Conservation (phyloP, 2,797 vertebrate species). For the Gadopsis marmoratus region DNA sequence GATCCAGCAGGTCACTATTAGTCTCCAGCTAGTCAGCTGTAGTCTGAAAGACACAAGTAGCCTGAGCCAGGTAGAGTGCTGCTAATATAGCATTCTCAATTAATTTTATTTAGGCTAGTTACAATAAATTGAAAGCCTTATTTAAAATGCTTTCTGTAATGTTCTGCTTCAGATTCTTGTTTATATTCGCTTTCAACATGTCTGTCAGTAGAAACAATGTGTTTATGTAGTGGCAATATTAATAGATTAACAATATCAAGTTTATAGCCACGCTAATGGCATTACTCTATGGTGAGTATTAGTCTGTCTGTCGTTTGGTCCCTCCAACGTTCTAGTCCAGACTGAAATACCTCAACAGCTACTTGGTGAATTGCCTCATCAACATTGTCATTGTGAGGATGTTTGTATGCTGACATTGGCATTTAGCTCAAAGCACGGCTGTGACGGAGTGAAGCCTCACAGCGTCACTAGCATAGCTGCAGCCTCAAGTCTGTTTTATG, state of each 20-base stretch:
- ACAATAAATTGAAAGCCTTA: background rate
- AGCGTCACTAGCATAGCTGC: background rate
- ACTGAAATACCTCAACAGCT: background rate
- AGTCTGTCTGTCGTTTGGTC: background rate
- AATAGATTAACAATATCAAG: background rate
- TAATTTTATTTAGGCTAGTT: background rate
- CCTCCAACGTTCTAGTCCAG: background rate
- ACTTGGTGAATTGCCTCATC: background rate
- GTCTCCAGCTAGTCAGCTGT: slow-evolving; percentile 32
- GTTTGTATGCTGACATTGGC: background rate
- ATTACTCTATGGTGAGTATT: background rate
- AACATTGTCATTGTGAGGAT: background rate
- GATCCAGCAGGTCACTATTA: slow-evolving; percentile 54
- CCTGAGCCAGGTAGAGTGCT: background rate
- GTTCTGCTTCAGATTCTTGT: background rate
- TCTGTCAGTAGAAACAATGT: background rate
- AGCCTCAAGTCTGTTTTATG: background rate
- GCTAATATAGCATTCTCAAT: background rate
- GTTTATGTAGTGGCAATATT: background rate
- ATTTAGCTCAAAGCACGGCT: background rate
- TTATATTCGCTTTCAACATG: background rate
- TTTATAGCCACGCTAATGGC: background rate
- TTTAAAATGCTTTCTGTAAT: background rate
- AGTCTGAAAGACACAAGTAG: slow-evolving; percentile 1
- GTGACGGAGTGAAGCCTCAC: background rate